Base-by-base conservation (phyloP, 2,888 invertebrate species). In the Acanthococcus lagerstroemiae region DNA sequence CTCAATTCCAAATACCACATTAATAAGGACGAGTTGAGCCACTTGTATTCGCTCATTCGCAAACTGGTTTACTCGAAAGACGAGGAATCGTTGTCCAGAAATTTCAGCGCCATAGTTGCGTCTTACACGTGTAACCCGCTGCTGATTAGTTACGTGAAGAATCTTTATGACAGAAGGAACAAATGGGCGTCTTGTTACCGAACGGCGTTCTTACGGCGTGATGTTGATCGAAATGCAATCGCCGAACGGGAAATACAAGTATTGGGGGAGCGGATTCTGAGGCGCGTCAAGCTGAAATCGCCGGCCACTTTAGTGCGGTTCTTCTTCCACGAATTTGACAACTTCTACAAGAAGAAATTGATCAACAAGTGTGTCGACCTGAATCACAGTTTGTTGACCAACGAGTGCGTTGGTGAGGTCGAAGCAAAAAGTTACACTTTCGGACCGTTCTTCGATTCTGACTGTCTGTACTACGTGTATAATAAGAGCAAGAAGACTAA, bases 11-110 rank as follows among this genome's bases (percentile, higher is more conserved):
- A 61, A 27, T 56, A 68, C 25, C 50, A 65, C 15, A 55, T 68
- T 17, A 37, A n/a, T 45, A 30, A 52, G 9, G 24, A 27, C 17
- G 65, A 68, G 48, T 55, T 54, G 24, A 37, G 50, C 27, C 12
- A 25, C 4, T 12, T 68, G 5, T 68, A 68, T 55, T 55, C 45
- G 24, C 12, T 12, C 5, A 44, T 67, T 4, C 56, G 61, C 22
- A 25, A 65, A 21, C 52, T 67, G 67, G 19, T 67, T 21, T 65
- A 65, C 22, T 56, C 67, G 26, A 12, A 17, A 4, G 54, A 22
- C 50, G 44, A 48, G 25, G 26, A 54, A n/a, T 25, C 46, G 12
- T 48, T 67, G 22, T 25, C 30, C 6, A 55, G 45, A 26, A n/a
- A 37, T 21, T 60, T 54, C 17, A 17, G 26, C 45, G 24, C 52